Base-by-base conservation (phyloP, 1,140 invertebrate species). In the Neodiprion virginianus region DNA sequence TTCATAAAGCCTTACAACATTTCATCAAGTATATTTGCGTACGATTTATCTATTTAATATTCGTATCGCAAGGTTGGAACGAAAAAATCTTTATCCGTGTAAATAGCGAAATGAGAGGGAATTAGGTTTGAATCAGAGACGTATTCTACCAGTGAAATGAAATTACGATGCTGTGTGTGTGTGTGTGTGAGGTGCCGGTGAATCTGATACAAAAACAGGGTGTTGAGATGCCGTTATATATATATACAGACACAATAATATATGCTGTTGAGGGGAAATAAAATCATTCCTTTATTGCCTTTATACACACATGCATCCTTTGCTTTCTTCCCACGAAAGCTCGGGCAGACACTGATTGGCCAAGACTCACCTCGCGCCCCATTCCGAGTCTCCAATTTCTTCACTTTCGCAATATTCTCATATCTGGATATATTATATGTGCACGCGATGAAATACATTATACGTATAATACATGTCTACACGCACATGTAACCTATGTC, bases 201-300 rank as follows among this genome's bases (percentile, higher is more conserved):
- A 17, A 61, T 40, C 28, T 61, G 53, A 17, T 17, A 8, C 53
- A 8, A 61, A 61, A 40, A 40, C 28, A 3, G 28, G 28, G 28
- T 40, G 28, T 40, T 40, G 28, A 40, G 28, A 61, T 61, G 53
- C 53, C 11, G n/a, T 14, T 14, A 8, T 40, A 40, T 40, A 40
- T 40, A 40, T 40, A 40, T 0, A 7, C 28, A 72, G 1, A 23
- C 28, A 12, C 50, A 47, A 5, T n/a, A 28, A 73, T 71, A 49
- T n/a, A 17, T 21, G 21, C 48, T n/a, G 48, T 17, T 67, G 70
- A 53, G 72, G 67, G 49, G 75, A 82, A 82, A 83, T 83, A 81
- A 83, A 83, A 83, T 83, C 81, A 82, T 83, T 78, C 76, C 82
- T 82, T 82, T 83, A 81, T 83, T 83, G 82, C 74, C 77, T 83